Base-by-base conservation (phyloP, 2,797 vertebrate species). In the Manis crassicaudata region DNA sequence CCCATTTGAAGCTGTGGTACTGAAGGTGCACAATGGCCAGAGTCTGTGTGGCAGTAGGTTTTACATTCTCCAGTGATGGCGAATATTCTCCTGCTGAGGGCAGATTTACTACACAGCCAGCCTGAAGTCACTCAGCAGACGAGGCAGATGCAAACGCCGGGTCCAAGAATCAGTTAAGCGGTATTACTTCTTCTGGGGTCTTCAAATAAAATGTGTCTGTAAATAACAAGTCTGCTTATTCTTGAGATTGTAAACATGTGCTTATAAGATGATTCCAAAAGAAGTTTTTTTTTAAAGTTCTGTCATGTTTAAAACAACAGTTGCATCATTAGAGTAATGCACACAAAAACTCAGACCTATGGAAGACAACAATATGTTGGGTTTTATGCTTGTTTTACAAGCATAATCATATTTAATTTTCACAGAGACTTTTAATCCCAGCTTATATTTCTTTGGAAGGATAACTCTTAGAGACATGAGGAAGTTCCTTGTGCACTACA, bases 1-100 rank as follows among this genome's bases (percentile, higher is more conserved):
- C 9, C 11, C n/a, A 0, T 54, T 52, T n/a, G 13, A 83, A n/a
- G 11, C 13, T 6, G 14, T 7, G 25, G 50, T 21, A 20, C 35
- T 5, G 21, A 35, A 32, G 32, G 7, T 37, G 29, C 6, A 1
- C 32, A 52, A 1, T 37, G 3, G 1, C 62, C 32, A 3, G 40
- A 7, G 29, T 27, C 32, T 8, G 10, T 27, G 2, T 0, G 1
- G 3, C 8, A 1, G 29, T 4, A 0, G 9, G 3, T 7, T 40
- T 27, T 11, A 1, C 32, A 32, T 0, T 5, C 20, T 56, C 35
- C 18, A 2, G 6, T 0, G n/a, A 25, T 9, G 7, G n/a, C 29
- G 63, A 14, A 21, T 7, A 16, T 2, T 14, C 29, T 46, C n/a
- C 58, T 43, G 18, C 40, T 17, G 35, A n/a, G 23, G 62, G 23